Evolutionary conservation across 2,888 invertebrate genomes (phyloP).

Genomic region (Lydus trimaculatus): DNA sequence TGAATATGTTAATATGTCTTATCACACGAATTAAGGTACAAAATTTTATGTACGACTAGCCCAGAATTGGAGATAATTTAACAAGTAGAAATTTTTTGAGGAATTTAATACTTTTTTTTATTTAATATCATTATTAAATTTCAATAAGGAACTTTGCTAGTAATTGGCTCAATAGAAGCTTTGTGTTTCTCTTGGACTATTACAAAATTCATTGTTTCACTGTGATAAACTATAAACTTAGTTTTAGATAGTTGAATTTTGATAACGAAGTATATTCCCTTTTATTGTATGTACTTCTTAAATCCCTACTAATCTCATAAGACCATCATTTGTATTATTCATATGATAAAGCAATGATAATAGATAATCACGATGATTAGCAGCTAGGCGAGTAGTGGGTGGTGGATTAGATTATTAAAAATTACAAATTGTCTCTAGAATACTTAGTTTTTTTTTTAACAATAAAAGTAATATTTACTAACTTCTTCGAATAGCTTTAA

Average conservation of each 20-base stretch:
- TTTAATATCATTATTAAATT: no score
- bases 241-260: constrained; percentile 56
- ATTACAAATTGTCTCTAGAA: constrained; percentile 19
- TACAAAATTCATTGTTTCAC: constrained; percentile 63
- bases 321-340: constrained; percentile 64
- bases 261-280: constrained; percentile 63
- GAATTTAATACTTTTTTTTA: no score
- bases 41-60: no score
- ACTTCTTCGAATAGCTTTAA: constrained; percentile 63
- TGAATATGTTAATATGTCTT: no score
- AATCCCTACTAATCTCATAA: constrained; percentile 65
- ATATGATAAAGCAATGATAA: constrained; percentile 38
- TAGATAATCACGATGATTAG: constrained; percentile 17
- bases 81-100: no score
- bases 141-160: no score
- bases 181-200: constrained; percentile 66
- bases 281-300: constrained; percentile 60
- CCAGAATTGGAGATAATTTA: no score
- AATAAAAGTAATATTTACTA: no score
- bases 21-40: no score
- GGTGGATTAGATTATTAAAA: constrained; percentile 13
- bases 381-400: constrained; percentile 12
- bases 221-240: constrained; percentile 53
- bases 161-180: no score
- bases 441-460: no score